Conservation (phyloP, 2,797 vertebrate genomes). For the Megalops cyprinoides region DNA sequence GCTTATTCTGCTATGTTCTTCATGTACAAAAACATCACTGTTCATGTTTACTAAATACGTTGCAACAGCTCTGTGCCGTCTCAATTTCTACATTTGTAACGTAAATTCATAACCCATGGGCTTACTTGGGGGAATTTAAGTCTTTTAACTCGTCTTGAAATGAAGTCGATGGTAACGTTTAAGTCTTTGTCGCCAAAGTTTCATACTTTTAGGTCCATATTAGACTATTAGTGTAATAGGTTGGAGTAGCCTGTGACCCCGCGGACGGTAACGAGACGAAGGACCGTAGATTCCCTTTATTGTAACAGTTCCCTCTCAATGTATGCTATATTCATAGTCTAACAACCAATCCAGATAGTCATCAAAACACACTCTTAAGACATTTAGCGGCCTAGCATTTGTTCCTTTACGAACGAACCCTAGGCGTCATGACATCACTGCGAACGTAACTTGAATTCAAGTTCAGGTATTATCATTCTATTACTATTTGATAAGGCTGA, state of each 20-base stretch:
- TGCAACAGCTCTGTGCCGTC: neutral
- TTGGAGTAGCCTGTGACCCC: neutral
- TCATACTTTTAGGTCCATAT: neutral
- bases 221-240: neutral
- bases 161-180: neutral
- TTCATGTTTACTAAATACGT: neutral
- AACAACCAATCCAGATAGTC: too few species aligned
- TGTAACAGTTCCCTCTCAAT: too few species aligned
- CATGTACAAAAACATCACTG: too few species aligned
- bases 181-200: neutral
- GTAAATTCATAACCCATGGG: neutral
- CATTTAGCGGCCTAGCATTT: too few species aligned
- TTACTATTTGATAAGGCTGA: slow-evolving; percentile 58
- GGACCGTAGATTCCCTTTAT: neutral
- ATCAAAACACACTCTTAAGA: too few species aligned
- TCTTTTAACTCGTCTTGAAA: neutral
- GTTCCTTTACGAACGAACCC: too few species aligned
- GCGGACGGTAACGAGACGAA: neutral
- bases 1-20: too few species aligned
- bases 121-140: neutral
- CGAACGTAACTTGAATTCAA: slow-evolving; percentile 13
- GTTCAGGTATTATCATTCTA: slow-evolving; percentile 42
- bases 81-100: neutral
- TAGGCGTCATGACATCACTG: neutral
- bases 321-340: too few species aligned